phyloP scores from a whole-genome alignment of 2,888 invertebrate genomes.

The Cepaea hortensis region DNA sequence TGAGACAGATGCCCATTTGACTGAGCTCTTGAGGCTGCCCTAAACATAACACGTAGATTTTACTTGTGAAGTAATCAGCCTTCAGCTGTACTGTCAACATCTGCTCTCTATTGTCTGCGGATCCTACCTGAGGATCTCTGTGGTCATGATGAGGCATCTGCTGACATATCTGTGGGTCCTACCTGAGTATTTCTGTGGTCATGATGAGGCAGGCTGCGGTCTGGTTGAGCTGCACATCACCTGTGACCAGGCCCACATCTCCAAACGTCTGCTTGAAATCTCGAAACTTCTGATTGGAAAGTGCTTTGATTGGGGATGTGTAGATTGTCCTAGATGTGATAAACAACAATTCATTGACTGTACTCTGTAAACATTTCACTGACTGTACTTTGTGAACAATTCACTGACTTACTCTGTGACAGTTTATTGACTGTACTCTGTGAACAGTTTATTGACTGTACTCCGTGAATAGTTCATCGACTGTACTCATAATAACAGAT shows the following conservation, averaged over 20 bases:
- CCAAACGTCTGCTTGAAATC: conserved; percentile 93
- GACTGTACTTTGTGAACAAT: neutral
- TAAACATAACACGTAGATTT: too few relatives aligned
- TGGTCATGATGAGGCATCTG: conserved; percentile 99
- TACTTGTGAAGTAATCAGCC: too few relatives aligned
- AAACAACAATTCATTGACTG: neutral
- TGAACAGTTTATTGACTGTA: too few relatives aligned
- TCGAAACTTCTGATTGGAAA: conserved; percentile 98
- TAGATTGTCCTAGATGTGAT: conserved; percentile 81
- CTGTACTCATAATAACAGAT: too few relatives aligned
- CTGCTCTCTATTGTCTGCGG: too few relatives aligned
- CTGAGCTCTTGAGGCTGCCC: too few relatives aligned
- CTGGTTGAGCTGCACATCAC: conserved; percentile 94
- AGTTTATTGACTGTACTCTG: too few relatives aligned
- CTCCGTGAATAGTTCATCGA: too few relatives aligned
- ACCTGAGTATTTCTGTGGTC: conserved; percentile 97
- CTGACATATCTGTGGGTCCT: conserved; percentile 78
- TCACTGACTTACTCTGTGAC: too few relatives aligned
- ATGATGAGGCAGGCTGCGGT: conserved; percentile 96
- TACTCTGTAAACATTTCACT: too few relatives aligned
- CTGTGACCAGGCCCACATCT: conserved; percentile 76
- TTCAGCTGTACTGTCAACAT: too few relatives aligned
- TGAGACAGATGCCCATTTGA: too few relatives aligned
- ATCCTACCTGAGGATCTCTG: conserved; percentile 89
- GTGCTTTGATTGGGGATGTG: conserved; percentile 98